Evolutionary conservation across 2,797 vertebrate species (phyloP).

Genomic region (Nannoperca australis): DNA sequence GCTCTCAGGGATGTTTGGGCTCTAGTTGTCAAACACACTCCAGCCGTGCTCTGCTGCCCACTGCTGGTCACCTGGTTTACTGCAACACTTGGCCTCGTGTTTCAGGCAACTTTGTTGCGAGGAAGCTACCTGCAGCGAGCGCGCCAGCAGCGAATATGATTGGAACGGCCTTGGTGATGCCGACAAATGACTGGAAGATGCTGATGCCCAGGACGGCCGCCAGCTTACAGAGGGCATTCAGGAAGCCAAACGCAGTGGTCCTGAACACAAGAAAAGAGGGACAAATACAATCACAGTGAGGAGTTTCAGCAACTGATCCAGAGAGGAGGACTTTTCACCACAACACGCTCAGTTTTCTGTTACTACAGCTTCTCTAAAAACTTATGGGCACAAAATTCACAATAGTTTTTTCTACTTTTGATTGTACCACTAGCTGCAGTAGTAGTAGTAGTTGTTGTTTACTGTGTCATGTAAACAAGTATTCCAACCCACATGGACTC

Average conservation of each 20-base stretch:
- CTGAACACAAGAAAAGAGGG: conserved; percentile 73
- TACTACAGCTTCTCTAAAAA: neutral
- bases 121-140: conserved; percentile 93
- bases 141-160: conserved; percentile 94
- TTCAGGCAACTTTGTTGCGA: conserved; percentile 95
- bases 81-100: conserved; percentile 95
- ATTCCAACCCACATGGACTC: neutral
- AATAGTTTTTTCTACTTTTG: neutral
- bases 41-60: conserved; percentile 67
- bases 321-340: neutral
- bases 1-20: conserved; percentile 67
- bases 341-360: neutral
- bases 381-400: neutral
- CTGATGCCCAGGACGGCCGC: conserved; percentile 96
- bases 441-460: neutral
- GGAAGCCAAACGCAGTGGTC: conserved; percentile 95
- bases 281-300: conserved; percentile 1
- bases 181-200: conserved; percentile 98
- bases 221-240: conserved; percentile 96
- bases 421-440: neutral
- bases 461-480: neutral
- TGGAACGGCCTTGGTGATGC: conserved; percentile 95
- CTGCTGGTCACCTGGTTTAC: conserved; percentile 77
- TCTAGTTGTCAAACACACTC: conserved; percentile 57
- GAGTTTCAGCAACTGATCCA: neutral